Evolutionary conservation across 2,113 vertebrate genomes (phyloP), one percentile per base, ranked within the genome.

Genomic region (Macquaria ambigua): DNA sequence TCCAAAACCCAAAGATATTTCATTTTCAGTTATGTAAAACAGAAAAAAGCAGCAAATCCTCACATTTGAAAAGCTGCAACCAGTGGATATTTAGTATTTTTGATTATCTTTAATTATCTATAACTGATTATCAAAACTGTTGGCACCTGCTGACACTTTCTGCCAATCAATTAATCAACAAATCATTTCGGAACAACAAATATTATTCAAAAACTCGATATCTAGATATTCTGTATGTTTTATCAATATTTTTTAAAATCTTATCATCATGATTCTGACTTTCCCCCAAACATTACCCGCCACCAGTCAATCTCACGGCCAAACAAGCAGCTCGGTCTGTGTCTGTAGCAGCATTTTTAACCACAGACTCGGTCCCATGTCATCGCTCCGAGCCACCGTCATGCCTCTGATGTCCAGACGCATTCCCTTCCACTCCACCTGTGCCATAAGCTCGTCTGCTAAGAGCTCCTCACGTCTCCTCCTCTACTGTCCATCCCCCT

Each of bases 371-470:
- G 46, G 74, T 86, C 82, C 71, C 77, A 25, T 79, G 79, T 87
- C 88, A 83, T 86, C 39, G 84, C 91, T 92, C 70, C 31, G 8
- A 91, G 93, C 85, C 84, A 84, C 84, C 75, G 84, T 89, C 83
- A 79, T 83, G 90, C 83, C 91, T 83, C 53, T 46, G 81, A 82
- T 79, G 91, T 94, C 94, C 89, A 95, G 94, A 94, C 94, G 81
- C 86, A 93, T 95, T 95, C 77, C 82, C 91, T 94, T 95, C 90
- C 94, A 94, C 94, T 94, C 85, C 94, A 93, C 87, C 90, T 94
- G 88, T 91, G 92, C 87, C 90, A 86, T 46, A 63, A 84, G 70
- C 81, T 68, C 28, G 86, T 90, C 87, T 92, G 81, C 80, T 81
- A 70, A 89, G 86, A 85, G 87, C 82, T 73, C 41, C 64, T 68